phyloP scores from a whole-genome alignment of 1,140 invertebrate species.

The Calliphora vicina region DNA sequence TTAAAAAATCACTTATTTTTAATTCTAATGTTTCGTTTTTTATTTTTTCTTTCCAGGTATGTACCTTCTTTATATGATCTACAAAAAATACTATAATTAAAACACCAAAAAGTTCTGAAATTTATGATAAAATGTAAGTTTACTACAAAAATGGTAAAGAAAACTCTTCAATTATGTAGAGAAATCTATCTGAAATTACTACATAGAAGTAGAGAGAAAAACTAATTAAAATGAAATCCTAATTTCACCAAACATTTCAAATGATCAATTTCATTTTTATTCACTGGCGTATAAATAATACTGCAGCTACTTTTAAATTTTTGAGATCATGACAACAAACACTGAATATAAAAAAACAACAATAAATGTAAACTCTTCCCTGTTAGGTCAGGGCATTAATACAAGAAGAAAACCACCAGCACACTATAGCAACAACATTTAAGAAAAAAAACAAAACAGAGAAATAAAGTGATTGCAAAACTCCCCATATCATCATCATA shows the following conservation, averaged over 20 bases:
- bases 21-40: not conserved
- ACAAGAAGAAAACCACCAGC: not conserved
- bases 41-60: not conserved
- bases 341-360: not conserved
- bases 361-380: not conserved
- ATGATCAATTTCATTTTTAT: constrained; percentile 24
- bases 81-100: too few species aligned
- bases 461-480: constrained; percentile 23
- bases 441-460: not conserved
- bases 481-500: constrained; percentile 7
- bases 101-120: too few species aligned
- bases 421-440: not conserved
- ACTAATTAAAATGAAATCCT: constrained; percentile 8
- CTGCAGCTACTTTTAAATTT: not conserved
- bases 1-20: too few species aligned
- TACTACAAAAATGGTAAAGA: too few species aligned
- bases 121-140: not conserved
- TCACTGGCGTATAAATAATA: too few species aligned
- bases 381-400: not conserved
- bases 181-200: not conserved
- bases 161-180: constrained; percentile 5
- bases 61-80: not conserved
- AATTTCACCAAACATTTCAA: constrained; percentile 31
- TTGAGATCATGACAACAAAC: constrained; percentile 27
- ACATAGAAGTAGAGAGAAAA: too few species aligned